Conservation (phyloP, 2,888 invertebrate genomes). For the Drosophila sordidapex region DNA sequence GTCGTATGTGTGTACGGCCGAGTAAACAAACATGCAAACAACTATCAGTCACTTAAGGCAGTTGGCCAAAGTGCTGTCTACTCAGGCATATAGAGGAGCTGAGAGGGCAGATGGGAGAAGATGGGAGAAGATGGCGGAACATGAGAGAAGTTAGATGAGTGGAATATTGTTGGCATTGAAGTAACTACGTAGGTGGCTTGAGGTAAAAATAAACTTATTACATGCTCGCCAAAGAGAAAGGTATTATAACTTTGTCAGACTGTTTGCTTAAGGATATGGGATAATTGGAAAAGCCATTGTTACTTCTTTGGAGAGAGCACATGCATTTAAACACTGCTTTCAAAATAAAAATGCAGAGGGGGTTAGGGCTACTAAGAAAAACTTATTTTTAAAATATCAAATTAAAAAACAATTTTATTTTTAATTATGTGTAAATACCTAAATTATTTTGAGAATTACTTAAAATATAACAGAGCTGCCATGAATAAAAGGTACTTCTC, state of each 20-base stretch:
- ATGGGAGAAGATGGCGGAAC: constrained; percentile 2
- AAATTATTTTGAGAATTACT: background rate
- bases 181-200: constrained; percentile 16
- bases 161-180: constrained; percentile 27
- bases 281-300: constrained; percentile 9
- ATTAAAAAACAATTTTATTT: too few species aligned
- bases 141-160: constrained; percentile 32
- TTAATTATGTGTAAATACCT: background rate
- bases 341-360: background rate
- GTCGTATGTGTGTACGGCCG: constrained; percentile 30
- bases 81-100: constrained; percentile 7
- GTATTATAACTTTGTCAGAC: constrained; percentile 14
- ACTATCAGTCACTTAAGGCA: constrained; percentile 79
- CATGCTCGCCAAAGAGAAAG: background rate
- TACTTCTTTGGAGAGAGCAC: background rate
- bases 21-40: constrained; percentile 75
- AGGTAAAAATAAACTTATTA: constrained; percentile 37
- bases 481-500: background rate
- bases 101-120: background rate
- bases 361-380: background rate
- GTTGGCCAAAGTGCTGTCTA: constrained; percentile 56
- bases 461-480: background rate
- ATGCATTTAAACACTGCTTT: background rate
- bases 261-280: constrained; percentile 8
- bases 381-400: background rate